phyloP scores from a whole-genome alignment of 1,140 invertebrate genomes.

The Maniola jurtina region DNA sequence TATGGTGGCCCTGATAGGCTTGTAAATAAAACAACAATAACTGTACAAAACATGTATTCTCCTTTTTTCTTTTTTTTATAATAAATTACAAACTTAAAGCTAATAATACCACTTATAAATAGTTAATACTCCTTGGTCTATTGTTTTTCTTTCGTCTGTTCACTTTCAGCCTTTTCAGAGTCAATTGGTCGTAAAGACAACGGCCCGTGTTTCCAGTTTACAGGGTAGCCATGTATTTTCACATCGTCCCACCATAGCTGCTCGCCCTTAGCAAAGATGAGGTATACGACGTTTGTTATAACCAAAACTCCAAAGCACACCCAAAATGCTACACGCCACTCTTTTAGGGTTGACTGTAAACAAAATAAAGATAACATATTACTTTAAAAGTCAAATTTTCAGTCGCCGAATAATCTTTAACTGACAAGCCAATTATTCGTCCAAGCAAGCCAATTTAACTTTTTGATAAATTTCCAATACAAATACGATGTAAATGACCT shows the following conservation, averaged over 20 bases:
- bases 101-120: conserved; percentile 14
- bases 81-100: conserved; percentile 28
- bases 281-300: conserved; percentile 85
- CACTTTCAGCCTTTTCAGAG: conserved; percentile 43
- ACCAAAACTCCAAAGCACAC: conserved; percentile 86
- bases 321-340: conserved; percentile 92
- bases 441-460: no score
- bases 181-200: conserved; percentile 46
- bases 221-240: conserved; percentile 62
- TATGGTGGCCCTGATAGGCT: not conserved
- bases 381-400: not conserved
- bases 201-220: conserved; percentile 60
- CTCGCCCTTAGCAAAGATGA: conserved; percentile 84
- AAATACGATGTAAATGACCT: no score
- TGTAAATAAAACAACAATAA: conserved; percentile 1
- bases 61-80: conserved; percentile 14
- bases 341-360: conserved; percentile 83
- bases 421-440: no score
- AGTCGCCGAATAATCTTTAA: not conserved
- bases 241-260: conserved; percentile 85
- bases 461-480: no score
- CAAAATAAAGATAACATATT: conserved; percentile 24
- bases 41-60: not conserved
- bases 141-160: conserved; percentile 44
- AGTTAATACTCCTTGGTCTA: conserved; percentile 26